A percentile compares a stretch with the other conserved stretches of the same genome.
These are phyloP conservation scores for Empidonax traillii DNA, from an alignment of 2,113 vertebrate genomes.

Conservation along the genomic window DNA sequence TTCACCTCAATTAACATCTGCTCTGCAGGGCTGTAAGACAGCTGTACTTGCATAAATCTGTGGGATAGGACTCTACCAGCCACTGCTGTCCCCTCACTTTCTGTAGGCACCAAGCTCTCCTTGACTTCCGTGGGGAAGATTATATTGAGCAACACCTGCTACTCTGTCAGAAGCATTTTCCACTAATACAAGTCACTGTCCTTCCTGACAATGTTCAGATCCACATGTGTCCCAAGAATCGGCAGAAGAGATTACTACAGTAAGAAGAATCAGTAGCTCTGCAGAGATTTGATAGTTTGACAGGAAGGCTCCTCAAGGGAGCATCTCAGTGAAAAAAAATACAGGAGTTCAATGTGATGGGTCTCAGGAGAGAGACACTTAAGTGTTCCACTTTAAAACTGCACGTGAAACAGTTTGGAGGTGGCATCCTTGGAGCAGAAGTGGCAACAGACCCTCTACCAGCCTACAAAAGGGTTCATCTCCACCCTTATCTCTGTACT, in stretches of 20 bases:
- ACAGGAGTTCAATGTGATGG: background rate
- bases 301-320: background rate
- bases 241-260: background rate
- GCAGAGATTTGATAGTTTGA: background rate
- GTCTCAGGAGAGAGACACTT: background rate
- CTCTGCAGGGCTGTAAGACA: background rate
- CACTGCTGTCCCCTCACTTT: background rate
- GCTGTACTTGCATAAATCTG: background rate
- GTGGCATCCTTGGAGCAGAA: background rate
- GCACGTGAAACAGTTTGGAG: background rate
- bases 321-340: background rate
- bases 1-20: background rate
- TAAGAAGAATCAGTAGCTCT: background rate
- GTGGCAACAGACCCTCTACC: background rate
- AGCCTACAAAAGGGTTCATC: background rate
- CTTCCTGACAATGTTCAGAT: constrained; percentile 7
- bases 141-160: constrained; percentile 24
- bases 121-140: background rate
- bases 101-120: background rate
- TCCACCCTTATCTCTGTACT: background rate
- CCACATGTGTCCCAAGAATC: background rate
- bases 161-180: constrained; percentile 39
- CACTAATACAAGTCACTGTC: background rate
- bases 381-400: background rate
- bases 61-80: background rate